phyloP scores from a whole-genome alignment of 2,797 vertebrate genomes.

The Hoplostethus mediterraneus region DNA sequence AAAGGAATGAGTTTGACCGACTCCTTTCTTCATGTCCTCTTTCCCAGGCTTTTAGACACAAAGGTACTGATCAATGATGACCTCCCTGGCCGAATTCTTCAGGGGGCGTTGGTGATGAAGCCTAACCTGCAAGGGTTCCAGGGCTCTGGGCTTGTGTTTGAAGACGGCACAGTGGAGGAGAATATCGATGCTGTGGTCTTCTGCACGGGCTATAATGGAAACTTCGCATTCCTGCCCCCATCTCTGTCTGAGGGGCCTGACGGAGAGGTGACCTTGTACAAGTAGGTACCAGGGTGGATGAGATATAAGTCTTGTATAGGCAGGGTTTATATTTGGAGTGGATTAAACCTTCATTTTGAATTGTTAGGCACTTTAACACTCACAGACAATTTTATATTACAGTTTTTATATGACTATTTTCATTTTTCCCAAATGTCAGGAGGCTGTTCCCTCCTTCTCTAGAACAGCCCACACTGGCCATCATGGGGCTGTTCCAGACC shows the following conservation, averaged over 20 bases:
- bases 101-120: slow-evolving; percentile 81
- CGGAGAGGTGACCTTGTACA: slow-evolving; percentile 79
- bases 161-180: slow-evolving; percentile 80
- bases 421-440: slow-evolving; percentile 43
- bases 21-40: background rate
- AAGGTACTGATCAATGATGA: slow-evolving; percentile 80
- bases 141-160: slow-evolving; percentile 78
- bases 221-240: slow-evolving; percentile 81
- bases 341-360: background rate
- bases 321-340: background rate
- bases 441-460: slow-evolving; percentile 81
- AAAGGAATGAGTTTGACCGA: background rate
- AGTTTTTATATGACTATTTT: background rate
- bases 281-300: slow-evolving; percentile 50
- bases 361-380: background rate
- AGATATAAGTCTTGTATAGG: background rate
- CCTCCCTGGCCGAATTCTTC: slow-evolving; percentile 82
- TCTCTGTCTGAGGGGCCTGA: slow-evolving; percentile 54
- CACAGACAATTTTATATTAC: background rate
- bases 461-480: slow-evolving; percentile 80
- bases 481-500: slow-evolving; percentile 80
- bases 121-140: slow-evolving; percentile 78
- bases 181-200: slow-evolving; percentile 84
- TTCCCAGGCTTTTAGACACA: slow-evolving; percentile 73
- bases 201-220: slow-evolving; percentile 82